Evolutionary conservation across 2,888 invertebrate genomes (phyloP).

Genomic region (Automeris io): DNA sequence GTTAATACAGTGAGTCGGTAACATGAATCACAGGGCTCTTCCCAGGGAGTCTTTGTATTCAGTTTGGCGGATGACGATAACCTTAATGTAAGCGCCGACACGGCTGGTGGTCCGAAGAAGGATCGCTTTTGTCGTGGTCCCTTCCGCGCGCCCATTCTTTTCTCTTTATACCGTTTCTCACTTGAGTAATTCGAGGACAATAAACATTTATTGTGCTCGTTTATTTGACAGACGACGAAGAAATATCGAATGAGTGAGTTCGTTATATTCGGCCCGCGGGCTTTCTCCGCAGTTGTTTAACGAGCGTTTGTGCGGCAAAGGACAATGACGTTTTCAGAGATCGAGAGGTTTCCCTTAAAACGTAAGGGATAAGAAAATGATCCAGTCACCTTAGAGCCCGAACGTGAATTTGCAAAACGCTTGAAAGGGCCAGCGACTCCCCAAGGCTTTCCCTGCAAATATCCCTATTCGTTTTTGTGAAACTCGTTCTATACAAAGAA

Average conservation of each 20-base stretch:
- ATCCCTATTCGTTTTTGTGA: constrained; percentile 52
- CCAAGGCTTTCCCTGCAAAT: constrained; percentile 38
- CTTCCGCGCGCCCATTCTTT: constrained; percentile 68
- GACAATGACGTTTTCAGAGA: constrained; percentile 24
- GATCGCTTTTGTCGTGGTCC: constrained; percentile 73
- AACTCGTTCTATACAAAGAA: neutral
- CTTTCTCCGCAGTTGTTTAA: constrained; percentile 41
- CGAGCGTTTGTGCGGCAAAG: constrained; percentile 38
- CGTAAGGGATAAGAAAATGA: constrained; percentile 40
- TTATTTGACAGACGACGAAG: constrained; percentile 72
- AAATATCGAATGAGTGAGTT: constrained; percentile 65
- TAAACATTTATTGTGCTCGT: constrained; percentile 74
- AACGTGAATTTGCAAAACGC: constrained; percentile 51
- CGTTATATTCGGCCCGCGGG: constrained; percentile 45
- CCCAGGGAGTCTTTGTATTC: constrained; percentile 64
- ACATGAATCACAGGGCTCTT: constrained; percentile 67
- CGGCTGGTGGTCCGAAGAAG: constrained; percentile 72
- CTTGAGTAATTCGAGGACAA: constrained; percentile 74
- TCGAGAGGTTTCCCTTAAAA: constrained; percentile 25
- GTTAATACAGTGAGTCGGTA: constrained; percentile 56
- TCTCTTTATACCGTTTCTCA: constrained; percentile 72
- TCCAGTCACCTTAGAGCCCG: constrained; percentile 39
- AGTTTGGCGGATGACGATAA: constrained; percentile 74
- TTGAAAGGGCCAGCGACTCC: constrained; percentile 38
- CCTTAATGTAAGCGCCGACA: constrained; percentile 76